Conservation (phyloP, 2,113 vertebrate genomes). For the Corydoras maculifer region DNA sequence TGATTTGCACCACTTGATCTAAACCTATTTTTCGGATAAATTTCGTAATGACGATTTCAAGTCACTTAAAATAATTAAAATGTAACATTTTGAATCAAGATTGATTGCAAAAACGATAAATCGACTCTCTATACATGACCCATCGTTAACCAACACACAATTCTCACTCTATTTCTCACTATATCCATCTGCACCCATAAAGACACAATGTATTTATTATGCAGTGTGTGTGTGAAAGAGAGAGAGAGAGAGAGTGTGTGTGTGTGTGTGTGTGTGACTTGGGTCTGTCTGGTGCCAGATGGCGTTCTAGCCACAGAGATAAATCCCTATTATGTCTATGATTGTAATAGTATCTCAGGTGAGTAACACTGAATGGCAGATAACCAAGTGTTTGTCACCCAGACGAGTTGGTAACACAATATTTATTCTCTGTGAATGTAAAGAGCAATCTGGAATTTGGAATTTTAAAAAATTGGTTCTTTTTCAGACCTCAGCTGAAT, state of each 20-base stretch:
- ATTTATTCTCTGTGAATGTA: background rate
- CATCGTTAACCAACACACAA: background rate
- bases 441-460: background rate
- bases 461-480: no score
- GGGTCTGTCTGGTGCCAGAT: conserved; percentile 19
- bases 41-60: no score
- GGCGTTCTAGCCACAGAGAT: conserved; percentile 24
- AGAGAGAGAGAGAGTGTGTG: background rate
- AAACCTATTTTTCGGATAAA: no score
- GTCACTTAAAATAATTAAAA: no score
- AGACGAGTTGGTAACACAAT: background rate
- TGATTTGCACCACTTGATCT: no score
- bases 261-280: background rate
- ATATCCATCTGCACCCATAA: conserved; percentile 5
- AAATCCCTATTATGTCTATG: conserved; percentile 15
- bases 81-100: no score
- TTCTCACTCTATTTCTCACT: background rate
- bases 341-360: conserved; percentile 28
- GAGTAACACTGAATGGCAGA: conserved; percentile 8
- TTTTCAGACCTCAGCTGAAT: no score
- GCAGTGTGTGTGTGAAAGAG: background rate
- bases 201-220: conserved; percentile 14
- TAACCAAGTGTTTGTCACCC: conserved; percentile 9
- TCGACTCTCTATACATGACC: background rate
- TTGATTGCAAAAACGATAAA: no score